phyloP scores from a whole-genome alignment of 2,888 invertebrate species.

The Oconnorella tubifera region DNA sequence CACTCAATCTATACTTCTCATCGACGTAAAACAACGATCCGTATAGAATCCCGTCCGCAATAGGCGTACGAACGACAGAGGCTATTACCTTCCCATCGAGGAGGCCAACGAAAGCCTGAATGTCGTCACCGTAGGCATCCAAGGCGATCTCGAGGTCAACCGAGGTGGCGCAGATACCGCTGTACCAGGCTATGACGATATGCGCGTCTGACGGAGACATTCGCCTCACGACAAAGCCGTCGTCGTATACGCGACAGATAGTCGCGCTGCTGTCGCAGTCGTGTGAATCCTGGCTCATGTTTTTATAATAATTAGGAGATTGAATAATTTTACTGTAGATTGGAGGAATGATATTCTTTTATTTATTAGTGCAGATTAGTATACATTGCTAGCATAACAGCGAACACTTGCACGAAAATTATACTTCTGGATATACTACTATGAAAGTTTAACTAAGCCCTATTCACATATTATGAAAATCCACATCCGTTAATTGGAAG shows the following conservation, averaged over 20 bases:
- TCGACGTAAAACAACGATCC: constrained; percentile 29
- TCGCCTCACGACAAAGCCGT: constrained; percentile 24
- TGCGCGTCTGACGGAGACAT: constrained; percentile 22
- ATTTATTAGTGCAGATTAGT: too few relatives aligned
- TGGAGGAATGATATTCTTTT: too few relatives aligned
- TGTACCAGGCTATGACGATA: constrained; percentile 22
- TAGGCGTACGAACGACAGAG: constrained; percentile 21
- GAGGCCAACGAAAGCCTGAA: constrained; percentile 26
- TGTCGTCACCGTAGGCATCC: constrained; percentile 7
- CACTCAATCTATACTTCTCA: constrained; percentile 14
- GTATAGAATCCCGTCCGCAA: constrained; percentile 23
- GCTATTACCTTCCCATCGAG: constrained; percentile 25
- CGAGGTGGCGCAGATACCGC: constrained; percentile 20
- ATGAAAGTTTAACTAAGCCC: too few relatives aligned
- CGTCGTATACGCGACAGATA: constrained; percentile 4
- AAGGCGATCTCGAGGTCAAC: constrained; percentile 26
- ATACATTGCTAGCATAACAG: too few relatives aligned
- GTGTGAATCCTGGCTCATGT: too few relatives aligned
- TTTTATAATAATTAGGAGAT: too few relatives aligned
- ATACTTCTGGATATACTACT: too few relatives aligned
- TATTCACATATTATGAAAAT: too few relatives aligned
- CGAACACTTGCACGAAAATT: too few relatives aligned
- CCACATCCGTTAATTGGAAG: too few relatives aligned
- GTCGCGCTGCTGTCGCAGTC: too few relatives aligned
- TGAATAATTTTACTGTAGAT: too few relatives aligned